Evolutionary conservation across 2,888 invertebrate genomes (phyloP).

Genomic region (Dicycla oo): DNA sequence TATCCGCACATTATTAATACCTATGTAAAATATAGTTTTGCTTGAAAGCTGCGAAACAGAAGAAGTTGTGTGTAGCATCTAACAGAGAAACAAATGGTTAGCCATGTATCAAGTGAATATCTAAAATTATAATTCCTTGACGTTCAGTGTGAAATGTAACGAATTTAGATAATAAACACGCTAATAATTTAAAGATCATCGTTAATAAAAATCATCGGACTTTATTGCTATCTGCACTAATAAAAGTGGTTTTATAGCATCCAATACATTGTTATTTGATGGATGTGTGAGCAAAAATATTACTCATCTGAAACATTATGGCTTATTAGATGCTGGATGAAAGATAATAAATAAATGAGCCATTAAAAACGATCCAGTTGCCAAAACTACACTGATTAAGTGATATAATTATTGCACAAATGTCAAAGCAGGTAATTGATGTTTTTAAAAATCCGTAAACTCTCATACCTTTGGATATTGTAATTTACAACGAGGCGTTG

Average conservation of each 20-base stretch:
- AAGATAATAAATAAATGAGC: constrained; percentile 10
- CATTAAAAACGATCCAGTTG: background rate
- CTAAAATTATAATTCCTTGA: constrained; percentile 44
- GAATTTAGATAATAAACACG: constrained; percentile 36
- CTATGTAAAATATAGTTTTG: background rate
- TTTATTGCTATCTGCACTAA: constrained; percentile 37
- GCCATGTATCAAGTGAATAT: constrained; percentile 1
- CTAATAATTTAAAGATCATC: constrained; percentile 30
- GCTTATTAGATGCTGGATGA: constrained; percentile 6
- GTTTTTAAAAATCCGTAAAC: background rate
- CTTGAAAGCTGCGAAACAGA: constrained; percentile 15
- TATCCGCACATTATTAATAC: background rate
- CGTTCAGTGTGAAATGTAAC: constrained; percentile 43
- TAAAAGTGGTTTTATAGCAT: constrained; percentile 45
- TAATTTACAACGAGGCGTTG: background rate
- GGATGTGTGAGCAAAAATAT: constrained; percentile 19
- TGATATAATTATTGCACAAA: background rate
- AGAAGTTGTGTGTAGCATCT: background rate
- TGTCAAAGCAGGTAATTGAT: too few species aligned
- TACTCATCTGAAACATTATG: background rate
- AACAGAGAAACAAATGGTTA: background rate
- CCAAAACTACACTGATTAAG: background rate
- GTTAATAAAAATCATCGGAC: constrained; percentile 39
- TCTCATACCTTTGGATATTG: background rate
- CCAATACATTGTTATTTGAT: constrained; percentile 46